Conservation (phyloP, 2,797 vertebrate species). For the Psittacula echo region DNA sequence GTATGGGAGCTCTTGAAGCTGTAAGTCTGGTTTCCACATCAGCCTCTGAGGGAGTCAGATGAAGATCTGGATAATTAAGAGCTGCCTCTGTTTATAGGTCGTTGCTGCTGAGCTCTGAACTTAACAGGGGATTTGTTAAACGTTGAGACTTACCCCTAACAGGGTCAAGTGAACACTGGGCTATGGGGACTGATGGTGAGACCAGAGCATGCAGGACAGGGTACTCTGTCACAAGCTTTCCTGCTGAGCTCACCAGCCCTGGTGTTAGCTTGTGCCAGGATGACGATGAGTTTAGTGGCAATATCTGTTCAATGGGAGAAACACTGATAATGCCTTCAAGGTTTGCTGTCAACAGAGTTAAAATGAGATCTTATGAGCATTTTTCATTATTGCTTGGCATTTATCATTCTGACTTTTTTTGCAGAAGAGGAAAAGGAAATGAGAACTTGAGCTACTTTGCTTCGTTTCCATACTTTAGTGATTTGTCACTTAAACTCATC, state of each 20-base stretch:
- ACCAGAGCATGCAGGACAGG: not conserved
- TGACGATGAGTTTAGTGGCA: not conserved
- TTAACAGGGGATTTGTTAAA: not conserved
- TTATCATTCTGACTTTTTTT: not conserved
- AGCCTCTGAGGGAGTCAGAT: not conserved
- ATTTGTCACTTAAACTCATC: conserved; percentile 37
- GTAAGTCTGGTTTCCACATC: not conserved
- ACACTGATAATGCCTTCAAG: not conserved
- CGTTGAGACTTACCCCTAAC: not conserved
- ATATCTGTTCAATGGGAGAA: not conserved
- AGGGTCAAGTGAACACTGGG: not conserved
- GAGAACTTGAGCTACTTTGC: conserved; percentile 6
- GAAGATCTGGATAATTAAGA: not conserved
- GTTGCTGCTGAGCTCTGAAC: not conserved
- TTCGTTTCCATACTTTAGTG: not conserved
- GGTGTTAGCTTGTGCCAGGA: not conserved
- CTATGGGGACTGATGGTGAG: not conserved
- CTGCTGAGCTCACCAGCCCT: not conserved
- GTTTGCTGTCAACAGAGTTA: not conserved
- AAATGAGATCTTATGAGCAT: not conserved
- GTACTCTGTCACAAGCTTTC: not conserved
- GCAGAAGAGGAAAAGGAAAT: conserved; percentile 7
- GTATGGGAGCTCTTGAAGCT: not conserved
- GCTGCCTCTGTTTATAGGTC: not conserved
- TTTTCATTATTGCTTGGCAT: not conserved